Percentiles rank a stretch among this genome's conserved stretches.
Evolutionary conservation across 2,888 invertebrate genomes (phyloP).

Genomic region (Spisula subtruncata): DNA sequence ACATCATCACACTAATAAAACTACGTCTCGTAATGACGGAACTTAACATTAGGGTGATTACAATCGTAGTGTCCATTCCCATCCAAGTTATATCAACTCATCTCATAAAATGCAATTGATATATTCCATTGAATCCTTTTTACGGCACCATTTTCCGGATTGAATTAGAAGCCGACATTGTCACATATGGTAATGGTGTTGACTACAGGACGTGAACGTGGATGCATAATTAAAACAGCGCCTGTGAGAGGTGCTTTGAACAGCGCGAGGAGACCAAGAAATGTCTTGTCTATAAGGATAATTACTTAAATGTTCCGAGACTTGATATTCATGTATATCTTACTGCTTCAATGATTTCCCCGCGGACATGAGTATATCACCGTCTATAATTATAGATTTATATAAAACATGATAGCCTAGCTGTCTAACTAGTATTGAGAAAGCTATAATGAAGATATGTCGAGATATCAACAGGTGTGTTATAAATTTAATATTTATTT

Average conservation of each 20-base stretch:
- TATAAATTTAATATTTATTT: neutral
- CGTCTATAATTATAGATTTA: conserved; percentile 10
- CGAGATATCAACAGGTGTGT: neutral
- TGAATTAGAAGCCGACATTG: no score
- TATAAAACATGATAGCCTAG: neutral
- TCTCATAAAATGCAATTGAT: neutral
- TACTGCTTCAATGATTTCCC: conserved; percentile 64
- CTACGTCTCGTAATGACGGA: neutral
- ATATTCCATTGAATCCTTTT: no score
- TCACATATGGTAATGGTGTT: neutral
- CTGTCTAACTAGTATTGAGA: neutral
- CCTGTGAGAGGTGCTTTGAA: neutral
- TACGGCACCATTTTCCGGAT: no score
- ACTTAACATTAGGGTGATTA: neutral
- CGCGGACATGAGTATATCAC: conserved; percentile 18
- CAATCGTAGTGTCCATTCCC: no score
- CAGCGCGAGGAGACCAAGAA: no score
- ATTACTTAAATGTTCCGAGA: no score
- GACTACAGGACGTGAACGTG: conserved; percentile 15
- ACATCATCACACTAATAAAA: neutral
- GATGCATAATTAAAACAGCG: conserved; percentile 28
- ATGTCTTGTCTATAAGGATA: no score
- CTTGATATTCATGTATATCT: no score
- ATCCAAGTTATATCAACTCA: neutral
- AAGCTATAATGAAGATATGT: neutral